Evolutionary conservation across 2,113 vertebrate genomes (phyloP).

Genomic region (Chinchilla lanigera): DNA sequence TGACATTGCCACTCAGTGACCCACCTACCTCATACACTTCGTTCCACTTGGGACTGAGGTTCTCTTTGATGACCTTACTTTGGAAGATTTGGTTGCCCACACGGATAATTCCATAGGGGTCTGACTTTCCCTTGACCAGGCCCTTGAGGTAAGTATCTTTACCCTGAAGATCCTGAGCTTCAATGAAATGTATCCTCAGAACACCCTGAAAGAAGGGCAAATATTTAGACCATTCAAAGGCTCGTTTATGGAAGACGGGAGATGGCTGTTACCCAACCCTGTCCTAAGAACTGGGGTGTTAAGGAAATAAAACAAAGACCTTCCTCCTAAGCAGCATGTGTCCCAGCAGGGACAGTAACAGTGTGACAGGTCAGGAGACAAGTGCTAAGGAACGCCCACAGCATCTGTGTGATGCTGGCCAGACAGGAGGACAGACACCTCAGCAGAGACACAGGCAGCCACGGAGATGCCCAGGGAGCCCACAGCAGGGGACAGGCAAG

Average conservation of each 20-base stretch:
- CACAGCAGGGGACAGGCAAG: not conserved
- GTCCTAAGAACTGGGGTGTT: rapidly evolving
- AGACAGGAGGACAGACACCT: not conserved
- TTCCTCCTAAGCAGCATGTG: not conserved
- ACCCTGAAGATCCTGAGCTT: conserved; percentile 94
- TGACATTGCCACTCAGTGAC: not conserved
- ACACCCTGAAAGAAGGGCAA: conserved; percentile 88
- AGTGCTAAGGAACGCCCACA: not conserved
- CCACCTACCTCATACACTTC: conserved; percentile 95
- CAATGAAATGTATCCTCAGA: conserved; percentile 95
- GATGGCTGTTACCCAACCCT: not conserved
- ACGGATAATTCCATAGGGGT: conserved; percentile 95
- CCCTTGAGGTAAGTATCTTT: conserved; percentile 96
- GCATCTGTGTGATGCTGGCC: not conserved
- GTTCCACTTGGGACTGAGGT: conserved; percentile 95
- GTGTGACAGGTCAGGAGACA: not conserved
- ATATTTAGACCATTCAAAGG: not conserved
- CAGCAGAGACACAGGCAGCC: not conserved
- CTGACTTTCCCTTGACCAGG: conserved; percentile 96
- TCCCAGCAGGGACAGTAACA: not conserved
- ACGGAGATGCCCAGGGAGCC: not conserved
- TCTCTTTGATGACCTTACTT: conserved; percentile 95
- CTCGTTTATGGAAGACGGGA: not conserved
- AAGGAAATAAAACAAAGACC: not conserved
- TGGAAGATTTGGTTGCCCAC: conserved; percentile 93